Base-by-base conservation (phyloP, 2,113 vertebrate species). In the Paratilapia polleni region DNA sequence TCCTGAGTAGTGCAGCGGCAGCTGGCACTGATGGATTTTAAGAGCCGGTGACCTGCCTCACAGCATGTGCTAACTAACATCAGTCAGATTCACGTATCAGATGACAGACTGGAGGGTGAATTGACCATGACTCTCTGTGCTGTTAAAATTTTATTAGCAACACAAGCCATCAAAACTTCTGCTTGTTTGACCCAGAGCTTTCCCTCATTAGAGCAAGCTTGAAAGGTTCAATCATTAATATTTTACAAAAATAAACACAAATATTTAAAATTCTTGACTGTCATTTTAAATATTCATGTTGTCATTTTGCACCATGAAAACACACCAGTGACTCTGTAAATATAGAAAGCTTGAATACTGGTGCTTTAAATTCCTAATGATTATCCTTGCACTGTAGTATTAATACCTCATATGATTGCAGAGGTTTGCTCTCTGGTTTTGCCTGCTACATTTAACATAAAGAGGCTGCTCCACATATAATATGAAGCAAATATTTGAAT, bases 61-160 rank as follows among this genome's bases (percentile, higher is more conserved):
- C 77, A 66, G 58, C 11, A 34, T 76, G 63, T 26, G 41, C 59
- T 60, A 14, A 20, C 62, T 60, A 19, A 22, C 13, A 81, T 41
- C 75, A 84, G 43, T 80, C 70, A 24, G 13, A 78, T 80, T 84
- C 58, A 66, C 59, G 54, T 70, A n/a, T 88, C 34, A 73, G 57
- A 85, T 78, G 74, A 81, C 80, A 79, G 22, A 82, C 43, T 59
- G 14, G 20, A 76, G 20, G 6, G 38, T 4, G 36, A 80, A 22
- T 13, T 5, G 34, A 78, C 20, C 15, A 17, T 6, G 47, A 80
- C 14, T 11, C 60, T 74, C 24, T 3, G 22, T 14, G 78, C 12
- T 62, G 66, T 49, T 62, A 20, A 77, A 26, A 36, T 34, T 24
- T 61, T 26, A 85, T 66, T 26, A 24, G 47, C 47, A 59, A 78